Conservation (phyloP, 2,888 invertebrate species). For the Chrysotoxum bicinctum region DNA sequence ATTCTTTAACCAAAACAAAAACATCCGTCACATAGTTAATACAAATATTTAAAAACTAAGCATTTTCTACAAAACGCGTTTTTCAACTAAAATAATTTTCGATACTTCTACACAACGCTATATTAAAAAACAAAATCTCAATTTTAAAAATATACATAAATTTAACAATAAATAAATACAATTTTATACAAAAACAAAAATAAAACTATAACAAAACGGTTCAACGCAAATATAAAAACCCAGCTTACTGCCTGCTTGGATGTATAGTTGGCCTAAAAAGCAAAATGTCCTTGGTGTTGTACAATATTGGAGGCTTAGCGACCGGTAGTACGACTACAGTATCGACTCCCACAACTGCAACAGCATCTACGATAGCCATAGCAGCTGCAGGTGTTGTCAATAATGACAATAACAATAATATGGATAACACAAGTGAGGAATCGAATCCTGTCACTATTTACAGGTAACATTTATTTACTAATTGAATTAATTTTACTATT, state of each 20-base stretch:
- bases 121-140: constrained; percentile 17
- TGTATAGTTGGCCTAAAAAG: constrained; percentile 59
- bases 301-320: constrained; percentile 62
- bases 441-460: constrained; percentile 94
- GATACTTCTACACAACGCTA: constrained; percentile 59
- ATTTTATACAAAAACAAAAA: constrained; percentile 43
- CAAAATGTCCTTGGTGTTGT: constrained; percentile 67
- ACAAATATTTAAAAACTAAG: constrained; percentile 36
- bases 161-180: not conserved
- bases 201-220: constrained; percentile 53
- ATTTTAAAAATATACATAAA: constrained; percentile 3
- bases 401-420: constrained; percentile 87
- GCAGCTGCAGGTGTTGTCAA: constrained; percentile 61
- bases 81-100: constrained; percentile 61
- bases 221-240: constrained; percentile 55
- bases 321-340: constrained; percentile 75
- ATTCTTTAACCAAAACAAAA: constrained; percentile 25
- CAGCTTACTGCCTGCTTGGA: constrained; percentile 60
- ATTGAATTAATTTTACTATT: not conserved
- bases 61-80: constrained; percentile 63
- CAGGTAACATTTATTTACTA: constrained; percentile 84
- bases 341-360: constrained; percentile 74
- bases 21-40: constrained; percentile 53
- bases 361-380: constrained; percentile 66
- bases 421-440: constrained; percentile 92